Evolutionary conservation across 1,140 invertebrate species (phyloP), one percentile per base, ranked within the genome.

Genomic region (Thaumetopoea pityocampa): DNA sequence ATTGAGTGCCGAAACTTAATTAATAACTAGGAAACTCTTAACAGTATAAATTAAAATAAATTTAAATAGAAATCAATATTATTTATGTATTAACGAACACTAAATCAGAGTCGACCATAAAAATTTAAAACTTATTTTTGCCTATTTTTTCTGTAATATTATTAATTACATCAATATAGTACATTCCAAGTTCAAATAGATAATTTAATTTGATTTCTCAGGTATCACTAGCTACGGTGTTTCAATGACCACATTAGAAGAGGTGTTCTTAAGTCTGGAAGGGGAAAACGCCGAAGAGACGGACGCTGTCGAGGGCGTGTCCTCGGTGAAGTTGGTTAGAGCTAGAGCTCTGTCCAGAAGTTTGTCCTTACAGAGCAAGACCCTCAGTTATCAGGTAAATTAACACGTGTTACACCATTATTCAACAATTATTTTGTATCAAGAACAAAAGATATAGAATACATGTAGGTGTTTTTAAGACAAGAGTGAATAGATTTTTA

Each of bases 181-280:
- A n/a, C n/a, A n/a, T n/a, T n/a, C n/a, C n/a, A n/a, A n/a, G n/a
- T n/a, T n/a, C n/a, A n/a, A n/a, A 3, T 8, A 6, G 23, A 4
- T 20, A 3, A 35, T 23, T 7, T 24, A 19, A 18, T 9, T 11
- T 14, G 5, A 27, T 45, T 32, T 44, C 24, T 5, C 36, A 86
- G 92, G 92, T 10, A 92, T 97, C 33, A 91, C 89, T 43, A 95
- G 92, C 64, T 97, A 95, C 72, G 96, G 96, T 0, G 92, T 98
- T 0, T 96, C 95, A 12, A 96, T 97, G 92, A 97, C 96, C 7
- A 96, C 96, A 0, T 74, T 98, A 37, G 96, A 98, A 79, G 96
- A 98, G 73, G 95, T 95, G 6, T 91, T 89, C 46, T 82, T 96
- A 19, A 92, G 92, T 56, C 61, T 95, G 27, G 92, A 93, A 71